Evolutionary conservation across 2,797 vertebrate species (phyloP).

Genomic region (Rhinatrema bivittatum): DNA sequence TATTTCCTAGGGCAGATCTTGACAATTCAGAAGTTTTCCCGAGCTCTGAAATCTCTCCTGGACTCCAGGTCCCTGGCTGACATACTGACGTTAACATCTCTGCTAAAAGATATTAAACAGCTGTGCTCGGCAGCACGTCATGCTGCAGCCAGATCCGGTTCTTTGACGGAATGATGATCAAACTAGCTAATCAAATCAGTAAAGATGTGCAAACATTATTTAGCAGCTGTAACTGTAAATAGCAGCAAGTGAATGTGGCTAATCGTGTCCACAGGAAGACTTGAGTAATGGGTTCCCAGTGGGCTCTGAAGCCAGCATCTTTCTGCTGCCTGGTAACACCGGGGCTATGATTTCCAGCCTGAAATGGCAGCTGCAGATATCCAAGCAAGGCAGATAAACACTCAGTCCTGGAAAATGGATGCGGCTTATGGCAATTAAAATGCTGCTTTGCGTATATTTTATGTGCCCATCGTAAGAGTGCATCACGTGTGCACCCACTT

Average conservation of each 20-base stretch:
- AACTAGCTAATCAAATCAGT: constrained; percentile 65
- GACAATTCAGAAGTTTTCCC: no score
- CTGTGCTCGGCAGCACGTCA: constrained; percentile 43
- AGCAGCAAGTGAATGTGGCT: constrained; percentile 32
- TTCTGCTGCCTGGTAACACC: constrained; percentile 42
- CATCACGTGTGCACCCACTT: no score
- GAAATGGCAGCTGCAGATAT: constrained; percentile 32
- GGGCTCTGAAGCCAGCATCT: constrained; percentile 43
- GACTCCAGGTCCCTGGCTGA: constrained; percentile 38
- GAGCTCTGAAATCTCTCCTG: no score
- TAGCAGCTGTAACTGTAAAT: constrained; percentile 58
- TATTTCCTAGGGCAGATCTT: constrained; percentile 34
- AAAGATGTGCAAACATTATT: constrained; percentile 56
- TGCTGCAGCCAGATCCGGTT: constrained; percentile 42
- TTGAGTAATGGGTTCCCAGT: constrained; percentile 48
- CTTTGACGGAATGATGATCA: constrained; percentile 48
- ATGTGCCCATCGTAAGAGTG: no score
- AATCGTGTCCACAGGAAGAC: constrained; percentile 32
- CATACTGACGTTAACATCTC: constrained; percentile 34
- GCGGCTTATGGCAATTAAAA: no score
- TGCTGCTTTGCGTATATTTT: no score
- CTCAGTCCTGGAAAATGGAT: no score
- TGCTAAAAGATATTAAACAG: constrained; percentile 39
- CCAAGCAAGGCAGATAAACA: constrained; percentile 16
- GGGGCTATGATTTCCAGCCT: constrained; percentile 33